These are phyloP conservation scores for Agonopterix subpropinquella DNA, from an alignment of 2,888 invertebrate genomes.

Conservation along the genomic window DNA sequence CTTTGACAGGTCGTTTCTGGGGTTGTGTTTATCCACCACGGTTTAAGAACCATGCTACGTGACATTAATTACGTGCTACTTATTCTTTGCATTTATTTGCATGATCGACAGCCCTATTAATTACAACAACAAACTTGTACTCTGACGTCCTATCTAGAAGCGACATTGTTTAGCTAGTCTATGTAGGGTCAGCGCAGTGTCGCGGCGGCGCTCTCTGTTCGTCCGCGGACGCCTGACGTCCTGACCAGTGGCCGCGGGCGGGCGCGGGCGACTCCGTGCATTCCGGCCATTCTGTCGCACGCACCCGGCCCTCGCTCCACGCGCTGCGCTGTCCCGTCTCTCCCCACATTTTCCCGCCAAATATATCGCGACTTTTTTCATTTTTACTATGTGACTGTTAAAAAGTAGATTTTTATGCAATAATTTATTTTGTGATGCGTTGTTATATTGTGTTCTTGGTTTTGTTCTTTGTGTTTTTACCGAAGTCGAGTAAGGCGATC, in stretches of 20 bases:
- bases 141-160: too few relatives aligned
- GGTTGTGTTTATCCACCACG: too few relatives aligned
- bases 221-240: slow-evolving; percentile 19
- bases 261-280: slow-evolving; percentile 13
- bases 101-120: too few relatives aligned
- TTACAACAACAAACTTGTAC: too few relatives aligned
- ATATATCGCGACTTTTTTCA: slow-evolving; percentile 29
- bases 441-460: slow-evolving; percentile 56
- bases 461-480: slow-evolving; percentile 69
- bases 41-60: too few relatives aligned
- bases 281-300: background rate
- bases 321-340: slow-evolving; percentile 8
- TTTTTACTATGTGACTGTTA: slow-evolving; percentile 7
- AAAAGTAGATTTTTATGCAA: slow-evolving; percentile 3
- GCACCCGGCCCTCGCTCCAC: slow-evolving; percentile 17
- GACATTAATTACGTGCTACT: too few relatives aligned
- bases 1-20: too few relatives aligned
- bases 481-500: slow-evolving; percentile 58
- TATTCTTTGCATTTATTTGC: too few relatives aligned
- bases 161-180: slow-evolving; percentile 15
- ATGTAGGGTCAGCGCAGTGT: slow-evolving; percentile 24
- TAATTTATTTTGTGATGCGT: slow-evolving; percentile 56
- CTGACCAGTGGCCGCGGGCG: slow-evolving; percentile 54
- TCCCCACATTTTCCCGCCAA: slow-evolving; percentile 53
- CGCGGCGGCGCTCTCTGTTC: slow-evolving; percentile 34